phyloP scores from a whole-genome alignment of 2,888 invertebrate species.

The Aspidiotus destructor region DNA sequence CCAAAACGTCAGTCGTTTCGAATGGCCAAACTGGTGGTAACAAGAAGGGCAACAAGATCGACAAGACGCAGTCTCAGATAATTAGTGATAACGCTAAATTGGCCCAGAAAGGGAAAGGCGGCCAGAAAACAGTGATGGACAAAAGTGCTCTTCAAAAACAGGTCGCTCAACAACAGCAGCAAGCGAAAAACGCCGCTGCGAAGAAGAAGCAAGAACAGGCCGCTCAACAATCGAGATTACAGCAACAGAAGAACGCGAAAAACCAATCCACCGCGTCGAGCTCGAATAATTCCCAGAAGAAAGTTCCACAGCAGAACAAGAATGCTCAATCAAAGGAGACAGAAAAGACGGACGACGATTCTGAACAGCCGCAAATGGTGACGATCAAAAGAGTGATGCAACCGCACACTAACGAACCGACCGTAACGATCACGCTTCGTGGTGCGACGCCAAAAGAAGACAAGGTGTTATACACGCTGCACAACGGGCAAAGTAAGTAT shows the following conservation, averaged over 20 bases:
- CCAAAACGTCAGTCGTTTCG: background rate
- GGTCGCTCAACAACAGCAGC: background rate
- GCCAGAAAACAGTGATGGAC: background rate
- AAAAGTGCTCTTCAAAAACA: constrained; percentile 15
- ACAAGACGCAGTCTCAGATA: constrained; percentile 5
- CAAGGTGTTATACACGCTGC: constrained; percentile 59
- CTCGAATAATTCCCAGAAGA: constrained; percentile 26
- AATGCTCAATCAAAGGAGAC: constrained; percentile 34
- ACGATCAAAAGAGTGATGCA: constrained; percentile 63
- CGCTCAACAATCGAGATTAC: constrained; percentile 1
- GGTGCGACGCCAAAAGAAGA: constrained; percentile 64
- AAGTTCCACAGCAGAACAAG: constrained; percentile 19
- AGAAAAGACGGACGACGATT: constrained; percentile 28
- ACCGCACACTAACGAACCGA: constrained; percentile 56
- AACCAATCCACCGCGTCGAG: background rate
- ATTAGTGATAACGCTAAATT: constrained; percentile 11
- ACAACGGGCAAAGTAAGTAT: constrained; percentile 44
- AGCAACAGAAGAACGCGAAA: background rate
- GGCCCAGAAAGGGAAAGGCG: constrained; percentile 6
- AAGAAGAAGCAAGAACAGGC: constrained; percentile 9
- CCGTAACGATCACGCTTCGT: constrained; percentile 65
- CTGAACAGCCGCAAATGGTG: constrained; percentile 46
- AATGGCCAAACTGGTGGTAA: background rate
- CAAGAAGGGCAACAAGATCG: constrained; percentile 34
- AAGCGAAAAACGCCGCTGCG: constrained; percentile 4